Percentiles rank a stretch among this genome's conserved stretches.
Conservation (phyloP, 2,113 vertebrate species). For the Gopherus evgoodei region DNA sequence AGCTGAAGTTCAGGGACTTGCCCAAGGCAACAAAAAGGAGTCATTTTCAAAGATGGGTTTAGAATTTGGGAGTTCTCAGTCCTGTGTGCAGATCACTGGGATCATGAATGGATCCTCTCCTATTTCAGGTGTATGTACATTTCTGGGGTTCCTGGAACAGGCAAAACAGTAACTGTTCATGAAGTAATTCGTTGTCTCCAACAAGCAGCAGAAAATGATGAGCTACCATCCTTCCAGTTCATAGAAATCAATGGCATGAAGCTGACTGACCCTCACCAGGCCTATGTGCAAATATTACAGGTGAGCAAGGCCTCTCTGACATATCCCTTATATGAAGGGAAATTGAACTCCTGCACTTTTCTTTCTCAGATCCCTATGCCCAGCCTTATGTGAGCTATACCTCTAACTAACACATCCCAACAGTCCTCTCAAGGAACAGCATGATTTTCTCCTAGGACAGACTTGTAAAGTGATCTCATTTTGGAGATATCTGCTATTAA, state of each 20-base stretch:
- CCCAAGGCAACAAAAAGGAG: neutral
- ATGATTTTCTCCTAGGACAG: neutral
- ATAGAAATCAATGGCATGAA: conserved; percentile 98
- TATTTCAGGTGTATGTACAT: conserved; percentile 94
- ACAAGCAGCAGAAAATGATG: conserved; percentile 82
- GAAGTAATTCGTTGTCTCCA: conserved; percentile 91
- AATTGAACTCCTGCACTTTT: neutral
- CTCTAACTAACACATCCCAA: neutral
- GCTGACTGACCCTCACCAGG: conserved; percentile 96
- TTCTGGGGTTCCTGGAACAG: conserved; percentile 96
- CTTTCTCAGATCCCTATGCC: neutral
- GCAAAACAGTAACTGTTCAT: conserved; percentile 95
- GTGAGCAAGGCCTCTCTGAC: conserved; percentile 65
- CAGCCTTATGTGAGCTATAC: neutral
- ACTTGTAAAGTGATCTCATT: neutral
- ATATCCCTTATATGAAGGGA: neutral
- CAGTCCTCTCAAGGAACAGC: neutral
- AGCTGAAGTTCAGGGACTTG: neutral
- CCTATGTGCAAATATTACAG: conserved; percentile 95
- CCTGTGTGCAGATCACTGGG: neutral
- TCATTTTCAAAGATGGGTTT: neutral
- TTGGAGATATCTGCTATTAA: neutral
- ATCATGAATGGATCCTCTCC: conserved; percentile 1
- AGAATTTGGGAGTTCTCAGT: neutral
- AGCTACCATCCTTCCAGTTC: conserved; percentile 86